phyloP scores from a whole-genome alignment of 2,113 vertebrate species.

The Mobula birostris region DNA sequence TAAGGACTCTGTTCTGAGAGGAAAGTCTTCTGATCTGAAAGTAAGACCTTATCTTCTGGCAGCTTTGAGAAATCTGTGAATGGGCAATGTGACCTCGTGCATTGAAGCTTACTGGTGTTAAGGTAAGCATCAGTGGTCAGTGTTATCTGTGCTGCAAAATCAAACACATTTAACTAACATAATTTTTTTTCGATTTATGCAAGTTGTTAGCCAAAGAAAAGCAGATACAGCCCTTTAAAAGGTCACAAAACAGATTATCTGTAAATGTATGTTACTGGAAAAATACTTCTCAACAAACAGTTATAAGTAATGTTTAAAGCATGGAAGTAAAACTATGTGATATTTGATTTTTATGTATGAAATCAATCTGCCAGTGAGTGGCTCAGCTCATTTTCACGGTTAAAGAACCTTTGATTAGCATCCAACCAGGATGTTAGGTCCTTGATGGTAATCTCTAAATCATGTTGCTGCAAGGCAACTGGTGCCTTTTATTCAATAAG shows the following conservation, averaged over 20 bases:
- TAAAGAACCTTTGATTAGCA: slow-evolving; percentile 24
- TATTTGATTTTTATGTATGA: background rate
- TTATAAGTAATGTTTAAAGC: background rate
- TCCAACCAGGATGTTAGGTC: background rate
- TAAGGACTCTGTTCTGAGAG: background rate
- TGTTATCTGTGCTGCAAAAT: background rate
- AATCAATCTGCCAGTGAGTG: background rate
- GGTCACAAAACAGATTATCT: background rate
- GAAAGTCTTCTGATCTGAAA: background rate
- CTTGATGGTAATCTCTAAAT: slow-evolving; percentile 6
- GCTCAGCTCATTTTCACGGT: background rate
- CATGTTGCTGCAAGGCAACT: slow-evolving; percentile 8
- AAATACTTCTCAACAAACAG: slow-evolving; percentile 14
- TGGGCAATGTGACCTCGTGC: background rate
- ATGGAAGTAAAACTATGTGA: background rate
- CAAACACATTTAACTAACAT: background rate
- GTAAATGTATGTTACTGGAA: background rate
- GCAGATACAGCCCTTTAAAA: background rate
- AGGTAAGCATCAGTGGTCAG: background rate
- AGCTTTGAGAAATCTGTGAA: background rate
- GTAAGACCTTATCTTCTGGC: background rate
- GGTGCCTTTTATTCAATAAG: slow-evolving; percentile 21
- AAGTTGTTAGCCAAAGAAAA: background rate
- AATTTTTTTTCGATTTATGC: background rate
- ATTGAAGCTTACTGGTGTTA: background rate